Evolutionary conservation across 2,888 invertebrate species (phyloP).

Genomic region (Macrosoma leucophasiata): DNA sequence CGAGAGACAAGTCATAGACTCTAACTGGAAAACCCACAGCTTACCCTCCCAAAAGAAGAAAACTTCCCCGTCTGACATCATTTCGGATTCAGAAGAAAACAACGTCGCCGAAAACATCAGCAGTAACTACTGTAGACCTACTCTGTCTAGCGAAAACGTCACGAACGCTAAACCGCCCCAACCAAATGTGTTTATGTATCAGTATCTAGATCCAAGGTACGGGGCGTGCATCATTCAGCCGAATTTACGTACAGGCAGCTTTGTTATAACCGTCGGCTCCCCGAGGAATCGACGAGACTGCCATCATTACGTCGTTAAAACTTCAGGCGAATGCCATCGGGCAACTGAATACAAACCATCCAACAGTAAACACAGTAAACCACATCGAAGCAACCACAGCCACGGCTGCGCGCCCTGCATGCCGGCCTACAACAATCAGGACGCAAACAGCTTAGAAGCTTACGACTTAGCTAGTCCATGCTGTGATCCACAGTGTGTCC

Average conservation of each 20-base stretch:
- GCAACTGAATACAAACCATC: constrained; percentile 49
- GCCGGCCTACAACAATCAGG: constrained; percentile 78
- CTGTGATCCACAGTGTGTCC: constrained; percentile 90
- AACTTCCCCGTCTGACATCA: constrained; percentile 69
- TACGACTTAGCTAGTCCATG: constrained; percentile 91
- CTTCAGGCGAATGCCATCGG: constrained; percentile 50
- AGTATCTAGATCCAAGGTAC: constrained; percentile 83
- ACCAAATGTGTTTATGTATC: constrained; percentile 75
- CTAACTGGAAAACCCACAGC: constrained; percentile 93
- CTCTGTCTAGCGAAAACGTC: constrained; percentile 88
- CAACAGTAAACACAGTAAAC: constrained; percentile 51
- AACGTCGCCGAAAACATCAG: constrained; percentile 66
- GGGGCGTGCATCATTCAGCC: constrained; percentile 82
- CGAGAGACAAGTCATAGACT: constrained; percentile 88
- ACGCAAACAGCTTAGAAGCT: constrained; percentile 87
- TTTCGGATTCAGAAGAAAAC: constrained; percentile 59
- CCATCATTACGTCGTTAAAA: constrained; percentile 80
- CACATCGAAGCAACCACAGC: constrained; percentile 55
- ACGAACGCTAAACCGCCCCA: constrained; percentile 65
- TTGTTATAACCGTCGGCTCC: constrained; percentile 82
- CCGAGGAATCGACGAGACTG: constrained; percentile 80
- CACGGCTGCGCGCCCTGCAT: constrained; percentile 84
- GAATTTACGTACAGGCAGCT: constrained; percentile 79
- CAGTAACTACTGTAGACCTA: constrained; percentile 82
- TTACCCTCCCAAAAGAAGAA: constrained; percentile 90